phyloP scores from a whole-genome alignment of 1,140 invertebrate species.

The Achroia grisella region DNA sequence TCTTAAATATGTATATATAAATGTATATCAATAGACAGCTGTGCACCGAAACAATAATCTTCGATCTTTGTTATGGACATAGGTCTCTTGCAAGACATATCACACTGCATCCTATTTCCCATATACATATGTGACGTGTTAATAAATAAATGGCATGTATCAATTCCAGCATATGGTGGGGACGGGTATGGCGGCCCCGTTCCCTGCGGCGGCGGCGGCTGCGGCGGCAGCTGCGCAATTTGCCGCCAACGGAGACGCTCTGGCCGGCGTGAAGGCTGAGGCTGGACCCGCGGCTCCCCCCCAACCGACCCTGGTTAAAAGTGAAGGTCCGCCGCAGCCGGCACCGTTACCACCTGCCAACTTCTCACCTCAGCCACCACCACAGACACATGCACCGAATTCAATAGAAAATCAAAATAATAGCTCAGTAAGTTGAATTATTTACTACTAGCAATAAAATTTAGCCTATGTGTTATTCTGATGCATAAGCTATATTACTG shows the following conservation, averaged over 20 bases:
- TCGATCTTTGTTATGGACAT: too few species aligned
- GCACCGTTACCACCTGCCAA: conserved; percentile 59
- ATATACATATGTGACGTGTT: background rate
- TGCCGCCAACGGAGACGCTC: conserved; percentile 80
- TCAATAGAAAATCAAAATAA: conserved; percentile 71
- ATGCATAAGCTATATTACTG: too few species aligned
- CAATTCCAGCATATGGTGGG: conserved; percentile 94
- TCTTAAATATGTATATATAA: too few species aligned
- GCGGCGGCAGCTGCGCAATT: conserved; percentile 79
- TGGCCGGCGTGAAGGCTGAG: conserved; percentile 75
- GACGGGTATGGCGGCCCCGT: conserved; percentile 90
- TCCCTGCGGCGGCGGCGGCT: conserved; percentile 83
- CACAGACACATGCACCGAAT: conserved; percentile 55
- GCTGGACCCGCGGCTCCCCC: conserved; percentile 60
- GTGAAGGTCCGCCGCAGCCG: conserved; percentile 62
- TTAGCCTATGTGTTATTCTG: too few species aligned
- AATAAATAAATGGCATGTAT: conserved; percentile 33
- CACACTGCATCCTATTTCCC: too few species aligned
- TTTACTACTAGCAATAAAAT: too few species aligned
- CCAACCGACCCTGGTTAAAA: conserved; percentile 61
- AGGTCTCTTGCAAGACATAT: too few species aligned
- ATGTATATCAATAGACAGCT: too few species aligned
- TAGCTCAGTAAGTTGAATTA: conserved; percentile 61
- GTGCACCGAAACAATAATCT: too few species aligned
- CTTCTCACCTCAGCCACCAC: conserved; percentile 64